A percentile compares a stretch with the other conserved stretches of the same genome.
phyloP scores from a whole-genome alignment of 2,113 vertebrate genomes.

The Periophthalmus modestus region DNA sequence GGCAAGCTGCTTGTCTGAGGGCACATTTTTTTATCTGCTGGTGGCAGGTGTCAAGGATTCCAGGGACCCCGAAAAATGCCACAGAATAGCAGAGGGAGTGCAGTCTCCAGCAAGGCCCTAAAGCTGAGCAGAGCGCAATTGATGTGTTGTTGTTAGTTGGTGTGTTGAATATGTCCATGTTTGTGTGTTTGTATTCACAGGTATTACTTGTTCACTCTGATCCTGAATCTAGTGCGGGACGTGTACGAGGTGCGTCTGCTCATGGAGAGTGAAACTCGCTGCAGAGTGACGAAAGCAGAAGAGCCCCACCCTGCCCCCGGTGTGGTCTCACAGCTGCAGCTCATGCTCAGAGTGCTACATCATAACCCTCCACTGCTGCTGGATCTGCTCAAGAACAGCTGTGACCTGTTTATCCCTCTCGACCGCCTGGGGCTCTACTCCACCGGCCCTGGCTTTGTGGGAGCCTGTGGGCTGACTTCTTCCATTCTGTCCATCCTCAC shows the following conservation, averaged over 20 bases:
- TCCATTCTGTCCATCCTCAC: slow-evolving; percentile 88
- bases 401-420: slow-evolving; percentile 89
- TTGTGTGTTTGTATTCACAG: slow-evolving; percentile 57
- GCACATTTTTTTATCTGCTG: too few species aligned
- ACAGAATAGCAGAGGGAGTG: too few species aligned
- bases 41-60: too few species aligned
- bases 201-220: slow-evolving; percentile 90
- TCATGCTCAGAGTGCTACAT: slow-evolving; percentile 77
- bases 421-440: slow-evolving; percentile 86
- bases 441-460: slow-evolving; percentile 81
- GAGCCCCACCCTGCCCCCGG: slow-evolving; percentile 26
- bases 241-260: slow-evolving; percentile 85
- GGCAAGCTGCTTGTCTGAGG: too few species aligned
- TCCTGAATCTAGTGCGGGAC: slow-evolving; percentile 89
- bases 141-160: too few species aligned
- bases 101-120: too few species aligned
- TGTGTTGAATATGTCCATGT: too few species aligned
- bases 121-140: too few species aligned
- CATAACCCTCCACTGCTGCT: slow-evolving; percentile 87
- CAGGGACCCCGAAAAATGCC: too few species aligned
- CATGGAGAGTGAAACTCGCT: slow-evolving; percentile 75
- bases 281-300: slow-evolving; percentile 38
- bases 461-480: slow-evolving; percentile 86
- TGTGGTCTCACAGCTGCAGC: slow-evolving; percentile 71
- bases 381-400: slow-evolving; percentile 86